A percentile compares a stretch with the other conserved stretches of the same genome.
These are phyloP conservation scores for Distichodus sexfasciatus DNA, from an alignment of 2,797 vertebrate genomes.

Conservation along the genomic window DNA sequence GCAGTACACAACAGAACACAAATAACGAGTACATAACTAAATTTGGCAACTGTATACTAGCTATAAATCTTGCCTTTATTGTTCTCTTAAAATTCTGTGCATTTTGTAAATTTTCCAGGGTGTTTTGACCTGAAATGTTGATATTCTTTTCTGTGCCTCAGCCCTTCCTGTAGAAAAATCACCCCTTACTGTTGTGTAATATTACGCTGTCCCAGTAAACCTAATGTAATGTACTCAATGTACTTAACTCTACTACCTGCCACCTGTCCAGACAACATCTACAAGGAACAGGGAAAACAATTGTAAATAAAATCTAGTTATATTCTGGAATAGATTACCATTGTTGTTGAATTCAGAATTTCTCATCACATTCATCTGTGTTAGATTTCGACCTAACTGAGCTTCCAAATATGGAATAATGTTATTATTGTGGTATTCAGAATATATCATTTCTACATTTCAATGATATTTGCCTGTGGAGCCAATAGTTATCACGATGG, in stretches of 20 bases:
- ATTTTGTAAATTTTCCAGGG: background rate
- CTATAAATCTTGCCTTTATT: background rate
- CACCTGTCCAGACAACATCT: conserved; percentile 29
- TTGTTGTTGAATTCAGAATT: no score
- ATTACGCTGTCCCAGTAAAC: no score
- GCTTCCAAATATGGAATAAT: no score
- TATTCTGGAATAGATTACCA: no score
- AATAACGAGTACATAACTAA: background rate
- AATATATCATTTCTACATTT: no score
- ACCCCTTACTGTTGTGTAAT: conserved; percentile 25
- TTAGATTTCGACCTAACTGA: no score
- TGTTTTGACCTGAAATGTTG: conserved; percentile 2
- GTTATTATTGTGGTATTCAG: no score
- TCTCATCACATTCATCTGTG: no score
- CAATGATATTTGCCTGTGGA: no score
- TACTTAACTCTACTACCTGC: conserved; percentile 42
- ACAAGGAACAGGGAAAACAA: no score
- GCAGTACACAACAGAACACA: background rate
- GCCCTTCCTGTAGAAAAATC: conserved; percentile 22
- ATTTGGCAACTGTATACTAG: background rate
- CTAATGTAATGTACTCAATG: conserved; percentile 17
- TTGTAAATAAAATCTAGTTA: no score
- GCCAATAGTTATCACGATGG: no score
- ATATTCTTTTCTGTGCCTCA: conserved; percentile 3
- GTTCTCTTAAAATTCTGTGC: background rate